These are phyloP conservation scores for Kuschelorhynchus macadamiae DNA, from an alignment of 2,888 invertebrate species.

Conservation along the genomic window DNA sequence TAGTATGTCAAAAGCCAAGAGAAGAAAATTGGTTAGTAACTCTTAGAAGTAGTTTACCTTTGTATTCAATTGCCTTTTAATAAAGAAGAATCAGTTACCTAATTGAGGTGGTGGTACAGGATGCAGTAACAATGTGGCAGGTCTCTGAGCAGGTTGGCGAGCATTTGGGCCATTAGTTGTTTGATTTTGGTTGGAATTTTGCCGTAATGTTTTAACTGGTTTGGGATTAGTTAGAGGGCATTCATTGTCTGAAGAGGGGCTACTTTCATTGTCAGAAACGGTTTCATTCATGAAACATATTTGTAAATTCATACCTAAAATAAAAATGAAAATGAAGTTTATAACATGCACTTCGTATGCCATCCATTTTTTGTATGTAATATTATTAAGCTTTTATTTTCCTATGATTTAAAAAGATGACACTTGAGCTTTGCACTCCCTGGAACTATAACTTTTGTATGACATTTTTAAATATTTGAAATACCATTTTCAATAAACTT, in stretches of 20 bases:
- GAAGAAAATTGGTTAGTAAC: too few species aligned
- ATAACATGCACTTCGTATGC: slow-evolving; percentile 8
- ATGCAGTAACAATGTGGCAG: slow-evolving; percentile 46
- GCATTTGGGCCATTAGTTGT: slow-evolving; percentile 24
- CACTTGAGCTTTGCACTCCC: too few species aligned
- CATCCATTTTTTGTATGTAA: neutral
- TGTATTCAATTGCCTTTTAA: too few species aligned
- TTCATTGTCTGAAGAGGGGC: slow-evolving; percentile 81
- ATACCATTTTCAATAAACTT: too few species aligned
- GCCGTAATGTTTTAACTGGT: slow-evolving; percentile 53
- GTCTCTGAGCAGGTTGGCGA: slow-evolving; percentile 42
- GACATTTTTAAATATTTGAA: too few species aligned
- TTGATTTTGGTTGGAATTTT: slow-evolving; percentile 40
- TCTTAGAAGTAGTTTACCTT: too few species aligned
- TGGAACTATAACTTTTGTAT: too few species aligned
- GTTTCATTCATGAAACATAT: slow-evolving; percentile 97
- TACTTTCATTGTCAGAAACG: slow-evolving; percentile 86
- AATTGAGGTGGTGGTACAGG: slow-evolving; percentile 37
- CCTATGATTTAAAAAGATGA: too few species aligned
- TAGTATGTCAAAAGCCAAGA: too few species aligned
- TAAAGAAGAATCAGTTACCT: too few species aligned
- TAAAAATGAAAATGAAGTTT: slow-evolving; percentile 24
- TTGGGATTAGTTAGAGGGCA: slow-evolving; percentile 66
- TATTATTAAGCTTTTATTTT: too few species aligned
- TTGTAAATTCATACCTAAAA: slow-evolving; percentile 90